These are phyloP conservation scores for Megalonaias nervosa DNA, from an alignment of 1,140 invertebrate species.

Conservation along the genomic window DNA sequence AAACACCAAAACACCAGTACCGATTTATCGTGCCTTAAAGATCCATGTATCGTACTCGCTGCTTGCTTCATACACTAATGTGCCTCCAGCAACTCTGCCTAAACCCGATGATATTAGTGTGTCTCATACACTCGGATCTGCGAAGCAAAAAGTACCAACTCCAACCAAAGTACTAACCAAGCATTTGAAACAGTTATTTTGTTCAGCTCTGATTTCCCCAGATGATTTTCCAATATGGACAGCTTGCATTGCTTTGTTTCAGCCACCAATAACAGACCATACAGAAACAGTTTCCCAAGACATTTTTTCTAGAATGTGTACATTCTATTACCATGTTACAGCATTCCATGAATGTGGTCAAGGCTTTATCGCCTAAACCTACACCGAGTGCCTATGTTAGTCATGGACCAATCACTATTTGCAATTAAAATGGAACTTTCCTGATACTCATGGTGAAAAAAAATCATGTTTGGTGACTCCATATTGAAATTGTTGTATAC, in stretches of 20 bases:
- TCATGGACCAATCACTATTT: constrained; percentile 48
- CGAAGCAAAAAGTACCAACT: too few species aligned
- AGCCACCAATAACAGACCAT: too few species aligned
- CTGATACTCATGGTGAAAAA: constrained; percentile 30
- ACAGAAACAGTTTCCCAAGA: too few species aligned
- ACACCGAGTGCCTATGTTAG: constrained; percentile 46
- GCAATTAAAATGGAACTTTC: constrained; percentile 44
- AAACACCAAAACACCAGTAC: constrained; percentile 1
- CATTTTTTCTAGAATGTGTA: constrained; percentile 26
- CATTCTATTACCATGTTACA: constrained; percentile 34
- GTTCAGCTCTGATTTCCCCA: too few species aligned
- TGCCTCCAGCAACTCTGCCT: too few species aligned
- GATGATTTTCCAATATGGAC: too few species aligned
- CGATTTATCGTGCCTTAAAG: constrained; percentile 4
- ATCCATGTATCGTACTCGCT: constrained; percentile 5
- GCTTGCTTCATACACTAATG: too few species aligned
- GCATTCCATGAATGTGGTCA: constrained; percentile 45
- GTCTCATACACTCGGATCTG: too few species aligned
- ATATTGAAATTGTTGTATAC: constrained; percentile 32
- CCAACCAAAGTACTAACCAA: too few species aligned
- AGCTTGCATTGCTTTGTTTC: too few species aligned
- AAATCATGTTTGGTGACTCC: constrained; percentile 28
- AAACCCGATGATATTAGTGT: too few species aligned
- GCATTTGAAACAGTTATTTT: too few species aligned
- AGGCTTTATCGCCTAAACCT: constrained; percentile 44